A percentile compares a stretch with the other conserved stretches of the same genome.
phyloP scores from a whole-genome alignment of 2,888 invertebrate genomes.

The Caenorhabditis becei region DNA sequence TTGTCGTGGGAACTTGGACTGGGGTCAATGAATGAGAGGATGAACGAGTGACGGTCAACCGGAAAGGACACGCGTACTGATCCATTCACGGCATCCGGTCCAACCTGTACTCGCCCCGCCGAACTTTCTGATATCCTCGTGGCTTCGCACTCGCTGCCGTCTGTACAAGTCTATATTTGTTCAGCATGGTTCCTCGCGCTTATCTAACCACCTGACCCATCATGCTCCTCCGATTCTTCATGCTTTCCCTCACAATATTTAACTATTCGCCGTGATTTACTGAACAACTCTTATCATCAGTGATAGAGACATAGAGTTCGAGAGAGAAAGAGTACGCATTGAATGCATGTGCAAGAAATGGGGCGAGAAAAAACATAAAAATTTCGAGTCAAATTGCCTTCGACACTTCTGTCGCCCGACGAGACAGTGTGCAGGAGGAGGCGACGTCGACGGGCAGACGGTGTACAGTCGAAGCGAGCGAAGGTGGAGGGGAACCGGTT shows the following conservation, averaged over 20 bases:
- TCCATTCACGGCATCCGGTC: neutral
- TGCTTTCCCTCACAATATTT: neutral
- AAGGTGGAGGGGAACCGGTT: conserved; percentile 16
- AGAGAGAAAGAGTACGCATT: neutral
- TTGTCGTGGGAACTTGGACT: no score
- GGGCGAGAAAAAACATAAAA: conserved; percentile 3
- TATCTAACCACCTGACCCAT: conserved; percentile 9
- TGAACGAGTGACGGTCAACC: neutral
- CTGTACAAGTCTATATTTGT: neutral
- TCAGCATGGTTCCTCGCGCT: neutral
- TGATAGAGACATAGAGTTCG: neutral
- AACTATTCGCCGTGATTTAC: conserved; percentile 1
- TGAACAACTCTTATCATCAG: conserved; percentile 6
- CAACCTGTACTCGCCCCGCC: no score
- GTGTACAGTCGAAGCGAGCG: conserved; percentile 12
- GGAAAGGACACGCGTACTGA: conserved; percentile 4
- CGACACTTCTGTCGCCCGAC: neutral
- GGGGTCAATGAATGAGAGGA: neutral
- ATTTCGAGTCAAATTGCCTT: conserved; percentile 15
- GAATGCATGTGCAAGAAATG: conserved; percentile 9
- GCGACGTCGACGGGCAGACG: conserved; percentile 44
- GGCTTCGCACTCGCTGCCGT: neutral
- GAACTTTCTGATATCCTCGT: no score
- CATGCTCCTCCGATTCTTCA: neutral
- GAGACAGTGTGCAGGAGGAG: conserved; percentile 14